Conservation (phyloP, 2,888 invertebrate species). For the Furcula furcula region DNA sequence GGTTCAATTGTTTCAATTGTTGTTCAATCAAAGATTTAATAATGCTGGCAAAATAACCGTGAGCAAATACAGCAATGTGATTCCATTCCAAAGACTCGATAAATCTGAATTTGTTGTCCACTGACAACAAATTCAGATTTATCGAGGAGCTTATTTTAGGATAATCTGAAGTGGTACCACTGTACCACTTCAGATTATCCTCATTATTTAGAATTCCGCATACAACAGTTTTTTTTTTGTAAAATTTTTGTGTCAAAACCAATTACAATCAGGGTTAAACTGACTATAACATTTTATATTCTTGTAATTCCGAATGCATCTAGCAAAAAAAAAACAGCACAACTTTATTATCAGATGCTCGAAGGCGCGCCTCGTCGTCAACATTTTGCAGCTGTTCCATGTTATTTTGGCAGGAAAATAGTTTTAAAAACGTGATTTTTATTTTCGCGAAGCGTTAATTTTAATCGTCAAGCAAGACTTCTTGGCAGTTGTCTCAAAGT, state of each 20-base stretch:
- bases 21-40: too few species aligned
- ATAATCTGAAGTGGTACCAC: too few species aligned
- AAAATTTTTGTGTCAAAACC: conserved; percentile 18
- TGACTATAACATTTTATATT: conserved; percentile 23
- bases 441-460: conserved; percentile 66
- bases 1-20: too few species aligned
- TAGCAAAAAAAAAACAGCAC: conserved; percentile 14
- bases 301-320: conserved; percentile 24
- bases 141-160: too few species aligned
- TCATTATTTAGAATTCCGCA: conserved; percentile 26
- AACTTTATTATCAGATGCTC: conserved; percentile 23
- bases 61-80: too few species aligned
- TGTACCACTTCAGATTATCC: conserved; percentile 23
- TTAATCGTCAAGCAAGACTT: conserved; percentile 70
- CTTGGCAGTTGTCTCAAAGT: conserved; percentile 77
- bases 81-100: conserved; percentile 14
- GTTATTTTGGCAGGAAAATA: conserved; percentile 71
- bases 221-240: not conserved
- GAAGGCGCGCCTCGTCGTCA: conserved; percentile 31
- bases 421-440: conserved; percentile 65
- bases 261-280: conserved; percentile 30
- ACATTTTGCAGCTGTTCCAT: conserved; percentile 64
- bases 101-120: conserved; percentile 32
- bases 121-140: too few species aligned
- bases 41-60: too few species aligned